Conservation (phyloP, 2,888 invertebrate species). For the Heliconius ismenius region DNA sequence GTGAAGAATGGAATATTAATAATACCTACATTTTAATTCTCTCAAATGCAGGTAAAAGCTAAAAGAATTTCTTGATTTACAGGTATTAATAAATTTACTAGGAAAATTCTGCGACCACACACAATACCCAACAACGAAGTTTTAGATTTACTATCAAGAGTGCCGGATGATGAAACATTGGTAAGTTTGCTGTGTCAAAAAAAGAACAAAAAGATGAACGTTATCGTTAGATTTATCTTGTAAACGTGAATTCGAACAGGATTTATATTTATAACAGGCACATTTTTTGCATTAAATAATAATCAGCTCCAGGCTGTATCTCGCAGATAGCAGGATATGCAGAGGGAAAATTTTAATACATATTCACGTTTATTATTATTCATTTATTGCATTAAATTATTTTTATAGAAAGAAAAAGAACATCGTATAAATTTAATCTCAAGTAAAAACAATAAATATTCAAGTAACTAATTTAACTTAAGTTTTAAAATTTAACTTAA, state of each 20-base stretch:
- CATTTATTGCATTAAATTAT: no score
- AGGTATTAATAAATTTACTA: slow-evolving; percentile 94
- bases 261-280: background rate
- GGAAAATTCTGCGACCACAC: slow-evolving; percentile 95
- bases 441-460: no score
- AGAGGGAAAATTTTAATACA: background rate
- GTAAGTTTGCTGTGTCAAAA: slow-evolving; percentile 78
- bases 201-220: background rate
- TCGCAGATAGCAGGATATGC: background rate
- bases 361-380: no score
- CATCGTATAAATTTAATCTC: no score
- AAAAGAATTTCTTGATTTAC: slow-evolving; percentile 15
- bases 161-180: slow-evolving; percentile 96
- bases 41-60: background rate
- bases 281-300: background rate
- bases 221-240: no score
- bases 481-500: no score
- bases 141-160: slow-evolving; percentile 95
- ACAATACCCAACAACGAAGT: slow-evolving; percentile 98
- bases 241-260: no score
- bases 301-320: background rate
- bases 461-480: no score
- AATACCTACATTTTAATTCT: background rate
- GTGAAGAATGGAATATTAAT: no score
- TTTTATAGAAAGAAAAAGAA: no score